Conservation (phyloP, 2,797 vertebrate genomes). For the Chrysocyon brachyurus region DNA sequence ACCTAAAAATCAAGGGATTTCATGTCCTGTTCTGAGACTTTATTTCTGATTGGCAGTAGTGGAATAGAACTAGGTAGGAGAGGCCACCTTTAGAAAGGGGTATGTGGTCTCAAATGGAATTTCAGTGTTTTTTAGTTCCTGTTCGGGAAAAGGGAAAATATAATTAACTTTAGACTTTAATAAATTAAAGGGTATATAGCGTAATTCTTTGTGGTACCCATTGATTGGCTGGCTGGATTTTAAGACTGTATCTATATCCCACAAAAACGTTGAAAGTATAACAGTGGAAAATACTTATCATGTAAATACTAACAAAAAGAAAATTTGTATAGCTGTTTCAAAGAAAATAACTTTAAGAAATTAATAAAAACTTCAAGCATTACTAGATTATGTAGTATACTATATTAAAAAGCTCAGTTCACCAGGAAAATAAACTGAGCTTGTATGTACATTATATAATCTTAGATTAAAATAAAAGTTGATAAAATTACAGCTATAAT, state of each 20-base stretch:
- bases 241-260: neutral
- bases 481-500: neutral
- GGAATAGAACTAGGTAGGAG: neutral
- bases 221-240: neutral
- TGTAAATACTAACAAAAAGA: neutral
- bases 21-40: neutral
- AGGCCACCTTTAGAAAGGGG: neutral
- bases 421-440: slow-evolving; percentile 1
- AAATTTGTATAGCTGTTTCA: neutral
- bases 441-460: neutral
- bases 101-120: neutral
- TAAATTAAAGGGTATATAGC: neutral
- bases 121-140: neutral
- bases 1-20: neutral
- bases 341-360: neutral
- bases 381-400: neutral
- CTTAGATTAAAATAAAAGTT: neutral
- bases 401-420: neutral
- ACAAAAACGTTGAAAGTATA: neutral
- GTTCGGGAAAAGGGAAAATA: neutral
- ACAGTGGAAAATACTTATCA: neutral
- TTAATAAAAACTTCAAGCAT: neutral
- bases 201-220: neutral
- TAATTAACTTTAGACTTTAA: neutral
- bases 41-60: neutral